Conservation (phyloP, 2,888 invertebrate species). For the Sinelater perroti region DNA sequence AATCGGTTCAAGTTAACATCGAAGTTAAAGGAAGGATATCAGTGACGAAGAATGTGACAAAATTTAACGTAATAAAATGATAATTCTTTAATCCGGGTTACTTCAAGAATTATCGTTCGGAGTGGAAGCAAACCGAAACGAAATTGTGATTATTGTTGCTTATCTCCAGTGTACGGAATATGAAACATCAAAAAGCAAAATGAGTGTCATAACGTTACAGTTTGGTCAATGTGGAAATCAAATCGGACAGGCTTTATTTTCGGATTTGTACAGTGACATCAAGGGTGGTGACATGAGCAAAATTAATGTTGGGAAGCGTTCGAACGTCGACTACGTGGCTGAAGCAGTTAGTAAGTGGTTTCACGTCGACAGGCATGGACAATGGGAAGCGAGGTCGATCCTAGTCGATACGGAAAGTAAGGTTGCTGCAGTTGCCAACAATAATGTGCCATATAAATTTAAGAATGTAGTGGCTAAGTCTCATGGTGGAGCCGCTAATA, state of each 20-base stretch:
- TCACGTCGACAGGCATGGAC: slow-evolving; percentile 52
- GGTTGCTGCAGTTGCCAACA: slow-evolving; percentile 57
- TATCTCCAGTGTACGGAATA: too few relatives aligned
- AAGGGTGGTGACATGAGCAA: slow-evolving; percentile 42
- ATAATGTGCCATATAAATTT: slow-evolving; percentile 53
- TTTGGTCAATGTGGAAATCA: slow-evolving; percentile 68
- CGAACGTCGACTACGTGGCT: slow-evolving; percentile 54
- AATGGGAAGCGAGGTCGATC: slow-evolving; percentile 59
- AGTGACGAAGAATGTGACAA: too few relatives aligned
- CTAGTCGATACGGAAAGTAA: slow-evolving; percentile 65
- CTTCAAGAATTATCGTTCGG: too few relatives aligned
- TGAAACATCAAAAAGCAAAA: slow-evolving; percentile 36
- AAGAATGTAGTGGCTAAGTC: slow-evolving; percentile 58
- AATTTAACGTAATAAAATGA: too few relatives aligned
- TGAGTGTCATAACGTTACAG: slow-evolving; percentile 61
- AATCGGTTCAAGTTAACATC: too few relatives aligned
- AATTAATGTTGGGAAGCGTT: slow-evolving; percentile 46
- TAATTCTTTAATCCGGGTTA: too few relatives aligned
- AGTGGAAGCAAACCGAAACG: too few relatives aligned
- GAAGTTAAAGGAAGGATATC: too few relatives aligned
- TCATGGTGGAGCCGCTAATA: slow-evolving; percentile 64
- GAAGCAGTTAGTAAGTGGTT: slow-evolving; percentile 61
- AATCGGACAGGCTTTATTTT: slow-evolving; percentile 61
- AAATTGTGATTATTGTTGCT: too few relatives aligned
- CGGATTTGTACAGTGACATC: slow-evolving; percentile 59